Percentiles rank a stretch among this genome's conserved stretches.
phyloP scores from a whole-genome alignment of 2,888 invertebrate species.

The Marronus borbonicus region DNA sequence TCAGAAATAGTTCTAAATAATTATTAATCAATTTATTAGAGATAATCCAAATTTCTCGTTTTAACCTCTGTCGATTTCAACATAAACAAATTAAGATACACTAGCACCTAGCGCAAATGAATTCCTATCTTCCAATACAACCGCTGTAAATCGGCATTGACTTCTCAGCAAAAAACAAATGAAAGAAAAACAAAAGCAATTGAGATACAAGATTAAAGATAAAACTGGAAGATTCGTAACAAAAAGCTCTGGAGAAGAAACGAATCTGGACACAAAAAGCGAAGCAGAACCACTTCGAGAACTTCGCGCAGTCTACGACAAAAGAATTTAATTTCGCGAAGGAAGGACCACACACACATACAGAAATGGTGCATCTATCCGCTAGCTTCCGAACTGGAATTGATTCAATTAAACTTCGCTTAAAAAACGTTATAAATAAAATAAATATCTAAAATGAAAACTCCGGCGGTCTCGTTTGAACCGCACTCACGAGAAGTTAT shows the following conservation, averaged over 20 bases:
- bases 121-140: neutral
- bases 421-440: constrained; percentile 9
- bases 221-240: neutral
- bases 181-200: no score
- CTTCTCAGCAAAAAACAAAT: neutral
- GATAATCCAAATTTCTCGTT: no score
- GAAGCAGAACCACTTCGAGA: neutral
- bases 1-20: no score
- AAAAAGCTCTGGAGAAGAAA: no score
- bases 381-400: neutral
- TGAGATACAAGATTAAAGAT: neutral
- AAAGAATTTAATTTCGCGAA: constrained; percentile 18
- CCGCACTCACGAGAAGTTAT: no score
- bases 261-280: neutral
- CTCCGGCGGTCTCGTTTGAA: no score
- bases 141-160: neutral
- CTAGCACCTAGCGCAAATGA: no score
- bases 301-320: neutral
- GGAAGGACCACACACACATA: neutral
- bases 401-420: constrained; percentile 4
- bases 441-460: neutral
- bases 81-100: no score
- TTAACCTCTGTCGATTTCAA: no score
- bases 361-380: neutral
- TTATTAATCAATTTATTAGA: no score